A percentile compares a stretch with the other conserved stretches of the same genome.
Conservation (phyloP, 2,888 invertebrate species). For the Linnaemya tessellans region DNA sequence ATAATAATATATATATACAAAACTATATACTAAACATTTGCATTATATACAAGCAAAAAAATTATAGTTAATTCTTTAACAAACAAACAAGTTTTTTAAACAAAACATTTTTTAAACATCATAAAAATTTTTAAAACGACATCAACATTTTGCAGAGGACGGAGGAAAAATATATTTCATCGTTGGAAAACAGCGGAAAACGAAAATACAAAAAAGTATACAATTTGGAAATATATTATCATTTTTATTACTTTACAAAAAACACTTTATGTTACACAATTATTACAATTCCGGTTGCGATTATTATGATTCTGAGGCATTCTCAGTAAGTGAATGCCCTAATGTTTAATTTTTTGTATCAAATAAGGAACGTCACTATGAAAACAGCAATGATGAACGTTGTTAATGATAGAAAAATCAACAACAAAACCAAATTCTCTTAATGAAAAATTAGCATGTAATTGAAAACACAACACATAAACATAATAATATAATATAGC, state of each 20-base stretch:
- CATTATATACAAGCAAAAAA: constrained; percentile 68
- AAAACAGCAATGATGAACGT: constrained; percentile 13
- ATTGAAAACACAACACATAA: constrained; percentile 27
- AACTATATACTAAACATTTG: constrained; percentile 72
- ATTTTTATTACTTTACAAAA: constrained; percentile 52
- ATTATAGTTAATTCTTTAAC: constrained; percentile 13
- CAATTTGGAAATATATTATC: constrained; percentile 37
- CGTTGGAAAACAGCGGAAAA: constrained; percentile 10
- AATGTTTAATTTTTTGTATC: constrained; percentile 38
- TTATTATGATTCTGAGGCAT: constrained; percentile 24
- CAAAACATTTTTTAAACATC: constrained; percentile 76
- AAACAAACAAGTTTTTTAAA: constrained; percentile 67
- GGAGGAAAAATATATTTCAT: constrained; percentile 24
- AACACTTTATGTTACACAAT: constrained; percentile 55
- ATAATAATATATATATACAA: constrained; percentile 74
- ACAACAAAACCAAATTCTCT: constrained; percentile 31
- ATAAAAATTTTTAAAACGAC: constrained; percentile 65
- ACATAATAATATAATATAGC: constrained; percentile 35
- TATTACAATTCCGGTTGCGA: neutral
- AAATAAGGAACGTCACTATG: constrained; percentile 28
- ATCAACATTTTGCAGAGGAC: constrained; percentile 40
- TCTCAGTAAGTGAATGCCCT: constrained; percentile 21
- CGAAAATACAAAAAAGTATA: constrained; percentile 52
- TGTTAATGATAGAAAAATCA: constrained; percentile 36
- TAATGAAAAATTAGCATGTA: constrained; percentile 14